phyloP scores from a whole-genome alignment of 2,113 vertebrate genomes.

The Nibea coibor region DNA sequence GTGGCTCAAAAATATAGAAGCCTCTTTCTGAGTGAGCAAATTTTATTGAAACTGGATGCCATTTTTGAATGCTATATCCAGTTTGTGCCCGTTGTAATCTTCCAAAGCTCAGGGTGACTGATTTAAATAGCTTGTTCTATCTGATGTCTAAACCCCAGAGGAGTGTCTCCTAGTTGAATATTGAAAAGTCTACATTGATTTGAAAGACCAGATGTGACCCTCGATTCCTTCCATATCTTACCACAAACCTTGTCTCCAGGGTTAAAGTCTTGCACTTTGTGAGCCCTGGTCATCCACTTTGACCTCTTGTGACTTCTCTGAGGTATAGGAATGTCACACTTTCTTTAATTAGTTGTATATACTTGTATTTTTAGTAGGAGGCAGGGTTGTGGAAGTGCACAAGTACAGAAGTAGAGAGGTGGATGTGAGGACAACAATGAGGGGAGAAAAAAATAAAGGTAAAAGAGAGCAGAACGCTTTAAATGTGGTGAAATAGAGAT shows the following conservation, averaged over 20 bases:
- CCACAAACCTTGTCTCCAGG: background rate
- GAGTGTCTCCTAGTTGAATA: background rate
- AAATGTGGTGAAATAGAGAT: constrained; percentile 39
- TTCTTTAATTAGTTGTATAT: background rate
- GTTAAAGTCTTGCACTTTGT: background rate
- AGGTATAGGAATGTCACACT: background rate
- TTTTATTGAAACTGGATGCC: background rate
- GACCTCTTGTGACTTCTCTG: background rate
- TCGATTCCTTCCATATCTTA: background rate
- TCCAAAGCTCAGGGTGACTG: background rate
- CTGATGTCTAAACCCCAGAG: background rate
- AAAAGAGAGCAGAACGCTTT: background rate
- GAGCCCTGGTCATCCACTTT: background rate
- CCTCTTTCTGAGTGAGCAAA: too few species aligned
- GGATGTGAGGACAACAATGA: background rate
- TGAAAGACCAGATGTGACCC: background rate
- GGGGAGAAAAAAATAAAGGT: constrained; percentile 9
- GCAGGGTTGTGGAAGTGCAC: background rate
- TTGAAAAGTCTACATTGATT: background rate
- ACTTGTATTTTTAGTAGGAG: background rate
- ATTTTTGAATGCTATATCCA: background rate
- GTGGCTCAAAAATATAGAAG: background rate
- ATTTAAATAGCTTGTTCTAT: background rate
- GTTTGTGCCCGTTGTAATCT: background rate
- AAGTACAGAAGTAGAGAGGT: background rate